phyloP scores from a whole-genome alignment of 2,113 vertebrate genomes.

The Sylvietta virens region DNA sequence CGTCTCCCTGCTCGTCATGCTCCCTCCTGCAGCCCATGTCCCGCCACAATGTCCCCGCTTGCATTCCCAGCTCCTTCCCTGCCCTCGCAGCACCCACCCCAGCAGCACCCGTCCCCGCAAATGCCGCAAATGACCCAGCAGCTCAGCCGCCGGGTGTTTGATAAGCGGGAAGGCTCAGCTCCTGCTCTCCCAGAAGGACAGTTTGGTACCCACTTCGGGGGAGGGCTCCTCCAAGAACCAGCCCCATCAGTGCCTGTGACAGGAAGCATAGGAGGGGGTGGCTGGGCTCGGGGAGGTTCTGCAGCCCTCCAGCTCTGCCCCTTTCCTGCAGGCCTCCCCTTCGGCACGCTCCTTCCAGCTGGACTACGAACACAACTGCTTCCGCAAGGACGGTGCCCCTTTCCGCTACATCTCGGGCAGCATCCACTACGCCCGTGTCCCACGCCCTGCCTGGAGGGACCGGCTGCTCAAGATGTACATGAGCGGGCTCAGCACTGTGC shows the following conservation, averaged over 20 bases:
- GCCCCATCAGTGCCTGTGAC: not conserved
- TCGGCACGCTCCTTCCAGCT: slow-evolving; percentile 76
- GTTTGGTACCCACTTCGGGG: not conserved
- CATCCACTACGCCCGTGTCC: slow-evolving; percentile 91
- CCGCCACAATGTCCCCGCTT: not conserved
- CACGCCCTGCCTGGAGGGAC: slow-evolving; percentile 86
- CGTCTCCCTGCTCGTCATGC: not conserved
- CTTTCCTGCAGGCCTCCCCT: not conserved
- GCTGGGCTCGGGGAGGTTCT: not conserved
- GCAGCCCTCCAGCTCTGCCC: not conserved
- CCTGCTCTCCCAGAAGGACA: not conserved
- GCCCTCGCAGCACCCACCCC: not conserved
- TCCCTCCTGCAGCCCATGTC: not conserved
- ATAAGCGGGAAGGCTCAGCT: not conserved
- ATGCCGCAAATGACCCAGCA: no score
- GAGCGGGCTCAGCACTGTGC: slow-evolving; percentile 87
- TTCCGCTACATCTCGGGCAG: slow-evolving; percentile 94
- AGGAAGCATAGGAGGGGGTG: rapidly evolving
- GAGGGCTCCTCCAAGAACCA: not conserved
- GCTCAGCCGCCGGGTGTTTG: not conserved
- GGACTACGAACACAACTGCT: slow-evolving; percentile 80
- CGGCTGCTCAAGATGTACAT: slow-evolving; percentile 91
- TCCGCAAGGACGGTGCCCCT: slow-evolving; percentile 82
- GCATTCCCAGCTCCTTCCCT: not conserved
- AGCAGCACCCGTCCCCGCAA: rapidly evolving